Evolutionary conservation across 2,888 invertebrate species (phyloP).

Genomic region (Synergus itoensis): DNA sequence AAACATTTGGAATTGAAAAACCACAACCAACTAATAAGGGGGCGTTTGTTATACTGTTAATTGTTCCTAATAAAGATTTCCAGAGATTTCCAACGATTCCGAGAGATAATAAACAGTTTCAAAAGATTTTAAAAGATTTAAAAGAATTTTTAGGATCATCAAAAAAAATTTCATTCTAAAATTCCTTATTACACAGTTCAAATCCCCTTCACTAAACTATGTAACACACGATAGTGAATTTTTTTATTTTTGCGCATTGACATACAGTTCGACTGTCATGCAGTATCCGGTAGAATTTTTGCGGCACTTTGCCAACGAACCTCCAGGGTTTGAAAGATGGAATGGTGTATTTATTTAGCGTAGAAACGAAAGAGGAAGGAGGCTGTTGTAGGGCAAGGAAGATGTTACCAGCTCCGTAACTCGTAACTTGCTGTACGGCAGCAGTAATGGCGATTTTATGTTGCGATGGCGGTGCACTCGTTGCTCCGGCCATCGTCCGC

Average conservation of each 20-base stretch:
- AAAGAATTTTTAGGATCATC: too few relatives aligned
- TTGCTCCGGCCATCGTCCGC: slow-evolving; percentile 41
- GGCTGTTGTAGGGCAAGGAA: slow-evolving; percentile 20
- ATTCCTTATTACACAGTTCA: too few relatives aligned
- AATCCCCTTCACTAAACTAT: too few relatives aligned
- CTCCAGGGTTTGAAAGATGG: slow-evolving; percentile 58
- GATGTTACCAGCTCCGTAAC: slow-evolving; percentile 34
- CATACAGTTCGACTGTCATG: slow-evolving; percentile 16
- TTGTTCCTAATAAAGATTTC: too few relatives aligned
- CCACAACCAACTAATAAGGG: too few relatives aligned
- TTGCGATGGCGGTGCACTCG: slow-evolving; percentile 41
- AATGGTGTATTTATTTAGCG: slow-evolving; percentile 67
- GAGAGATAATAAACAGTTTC: too few relatives aligned
- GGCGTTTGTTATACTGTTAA: too few relatives aligned
- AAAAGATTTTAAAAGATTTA: too few relatives aligned
- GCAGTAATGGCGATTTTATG: slow-evolving; percentile 49
- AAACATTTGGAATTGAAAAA: neutral
- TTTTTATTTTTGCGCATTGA: neutral
- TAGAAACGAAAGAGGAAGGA: slow-evolving; percentile 13
- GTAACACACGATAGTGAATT: neutral
- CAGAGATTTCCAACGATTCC: neutral
- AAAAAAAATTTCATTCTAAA: neutral
- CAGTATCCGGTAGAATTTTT: slow-evolving; percentile 27
- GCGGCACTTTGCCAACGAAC: slow-evolving; percentile 40
- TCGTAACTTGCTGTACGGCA: slow-evolving; percentile 47